phyloP scores from a whole-genome alignment of 2,888 invertebrate genomes.

The Malachius bipustulatus region DNA sequence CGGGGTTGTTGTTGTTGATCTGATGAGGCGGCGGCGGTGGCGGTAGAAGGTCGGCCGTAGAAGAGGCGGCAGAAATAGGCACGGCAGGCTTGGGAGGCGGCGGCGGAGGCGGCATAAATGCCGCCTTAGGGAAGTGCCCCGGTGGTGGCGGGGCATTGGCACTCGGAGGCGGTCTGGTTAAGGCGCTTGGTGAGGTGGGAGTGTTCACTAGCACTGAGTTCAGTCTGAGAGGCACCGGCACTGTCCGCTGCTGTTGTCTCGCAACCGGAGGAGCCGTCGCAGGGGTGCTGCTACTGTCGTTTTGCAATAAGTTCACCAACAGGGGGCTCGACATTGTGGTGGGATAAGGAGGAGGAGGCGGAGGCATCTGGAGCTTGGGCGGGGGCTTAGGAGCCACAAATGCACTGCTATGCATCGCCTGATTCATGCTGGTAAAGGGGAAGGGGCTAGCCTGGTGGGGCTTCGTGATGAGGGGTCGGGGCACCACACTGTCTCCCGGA shows the following conservation, averaged over 20 bases:
- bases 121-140: slow-evolving; percentile 9
- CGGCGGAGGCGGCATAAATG: slow-evolving; percentile 11
- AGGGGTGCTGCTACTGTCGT: slow-evolving; percentile 48
- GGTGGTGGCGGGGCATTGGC: slow-evolving; percentile 18
- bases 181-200: slow-evolving; percentile 30
- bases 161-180: slow-evolving; percentile 23
- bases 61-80: slow-evolving; percentile 5
- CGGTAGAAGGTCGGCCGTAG: slow-evolving; percentile 8
- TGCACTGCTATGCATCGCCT: slow-evolving; percentile 60
- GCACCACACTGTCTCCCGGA: slow-evolving; percentile 52
- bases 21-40: slow-evolving; percentile 13
- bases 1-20: too few species aligned
- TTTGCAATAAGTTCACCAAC: slow-evolving; percentile 83
- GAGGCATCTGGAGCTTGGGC: slow-evolving; percentile 1
- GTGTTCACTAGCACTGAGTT: slow-evolving; percentile 17
- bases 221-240: slow-evolving; percentile 10
- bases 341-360: slow-evolving; percentile 32
- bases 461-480: slow-evolving; percentile 29
- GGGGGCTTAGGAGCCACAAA: slow-evolving; percentile 4
- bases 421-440: slow-evolving; percentile 86
- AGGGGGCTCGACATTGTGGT: slow-evolving; percentile 72
- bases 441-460: slow-evolving; percentile 45
- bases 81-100: slow-evolving; percentile 10
- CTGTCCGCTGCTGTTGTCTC: slow-evolving; percentile 35
- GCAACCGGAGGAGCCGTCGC: slow-evolving; percentile 33